These are phyloP conservation scores for Nemotelus pantherinus DNA, from an alignment of 2,888 invertebrate genomes.

Conservation along the genomic window DNA sequence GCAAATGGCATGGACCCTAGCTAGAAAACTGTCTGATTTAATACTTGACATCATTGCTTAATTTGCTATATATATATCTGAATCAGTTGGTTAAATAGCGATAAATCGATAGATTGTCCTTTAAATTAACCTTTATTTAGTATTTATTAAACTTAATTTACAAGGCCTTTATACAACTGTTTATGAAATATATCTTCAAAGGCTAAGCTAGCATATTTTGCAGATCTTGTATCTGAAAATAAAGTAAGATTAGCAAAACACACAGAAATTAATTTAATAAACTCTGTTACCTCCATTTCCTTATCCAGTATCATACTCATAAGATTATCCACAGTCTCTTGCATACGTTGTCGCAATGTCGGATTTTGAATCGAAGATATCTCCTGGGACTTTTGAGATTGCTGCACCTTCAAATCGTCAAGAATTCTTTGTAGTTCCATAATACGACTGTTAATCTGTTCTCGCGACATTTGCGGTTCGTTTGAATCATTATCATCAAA, in stretches of 20 bases:
- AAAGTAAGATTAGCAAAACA: constrained; percentile 22
- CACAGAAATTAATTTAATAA: background rate
- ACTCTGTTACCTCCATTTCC: constrained; percentile 70
- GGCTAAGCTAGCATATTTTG: constrained; percentile 44
- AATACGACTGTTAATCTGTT: constrained; percentile 72
- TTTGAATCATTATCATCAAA: constrained; percentile 59
- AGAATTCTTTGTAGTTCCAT: constrained; percentile 79
- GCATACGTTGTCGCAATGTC: constrained; percentile 83
- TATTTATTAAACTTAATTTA: too few relatives aligned
- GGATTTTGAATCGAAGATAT: constrained; percentile 86
- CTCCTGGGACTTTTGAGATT: constrained; percentile 83
- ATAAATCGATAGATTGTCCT: too few relatives aligned
- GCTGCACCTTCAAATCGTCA: constrained; percentile 76
- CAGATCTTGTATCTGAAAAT: constrained; percentile 50
- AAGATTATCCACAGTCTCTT: constrained; percentile 81
- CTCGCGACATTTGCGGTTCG: constrained; percentile 62
- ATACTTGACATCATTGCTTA: too few relatives aligned
- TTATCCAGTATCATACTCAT: constrained; percentile 82
- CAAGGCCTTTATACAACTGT: too few relatives aligned
- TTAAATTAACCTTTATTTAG: too few relatives aligned
- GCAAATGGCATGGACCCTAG: too few relatives aligned
- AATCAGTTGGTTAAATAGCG: too few relatives aligned
- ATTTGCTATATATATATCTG: too few relatives aligned
- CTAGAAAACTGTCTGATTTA: too few relatives aligned
- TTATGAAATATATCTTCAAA: too few relatives aligned